These are phyloP conservation scores for Bubo bubo DNA, from an alignment of 2,113 vertebrate genomes.

Conservation along the genomic window DNA sequence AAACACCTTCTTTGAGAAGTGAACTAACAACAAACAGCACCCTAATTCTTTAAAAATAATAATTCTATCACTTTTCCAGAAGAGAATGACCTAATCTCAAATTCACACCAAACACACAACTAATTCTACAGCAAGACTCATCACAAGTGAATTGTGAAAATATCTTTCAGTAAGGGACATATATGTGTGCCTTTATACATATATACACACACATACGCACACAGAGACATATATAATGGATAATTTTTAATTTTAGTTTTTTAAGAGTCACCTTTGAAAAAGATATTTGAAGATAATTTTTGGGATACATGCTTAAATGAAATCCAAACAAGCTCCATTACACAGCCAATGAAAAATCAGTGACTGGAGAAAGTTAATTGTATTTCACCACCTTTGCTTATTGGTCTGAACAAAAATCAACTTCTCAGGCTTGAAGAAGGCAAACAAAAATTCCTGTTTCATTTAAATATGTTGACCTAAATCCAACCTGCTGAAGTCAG, in stretches of 20 bases:
- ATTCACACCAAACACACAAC: not conserved
- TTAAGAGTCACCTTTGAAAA: not conserved
- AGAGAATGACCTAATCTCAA: not conserved
- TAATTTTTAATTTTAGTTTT: not conserved
- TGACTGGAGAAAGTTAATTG: not conserved
- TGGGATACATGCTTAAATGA: not conserved
- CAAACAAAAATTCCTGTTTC: not conserved
- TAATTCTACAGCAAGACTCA: not conserved
- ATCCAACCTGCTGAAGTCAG: not conserved
- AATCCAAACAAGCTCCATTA: not conserved
- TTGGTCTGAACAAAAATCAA: not conserved
- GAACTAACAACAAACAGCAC: not conserved
- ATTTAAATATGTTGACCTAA: not conserved
- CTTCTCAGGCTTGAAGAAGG: not conserved
- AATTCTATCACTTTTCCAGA: not conserved
- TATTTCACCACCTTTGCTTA: not conserved
- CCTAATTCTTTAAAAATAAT: not conserved
- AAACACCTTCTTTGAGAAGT: not conserved
- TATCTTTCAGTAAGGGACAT: not conserved
- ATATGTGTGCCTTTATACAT: not conserved
- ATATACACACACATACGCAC: rapidly evolving
- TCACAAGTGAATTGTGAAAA: not conserved
- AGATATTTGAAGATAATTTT: not conserved
- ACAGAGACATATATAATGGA: not conserved
- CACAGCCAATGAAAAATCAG: not conserved